Base-by-base conservation (phyloP, 2,797 vertebrate genomes). In the Aselliscus stoliczkanus region DNA sequence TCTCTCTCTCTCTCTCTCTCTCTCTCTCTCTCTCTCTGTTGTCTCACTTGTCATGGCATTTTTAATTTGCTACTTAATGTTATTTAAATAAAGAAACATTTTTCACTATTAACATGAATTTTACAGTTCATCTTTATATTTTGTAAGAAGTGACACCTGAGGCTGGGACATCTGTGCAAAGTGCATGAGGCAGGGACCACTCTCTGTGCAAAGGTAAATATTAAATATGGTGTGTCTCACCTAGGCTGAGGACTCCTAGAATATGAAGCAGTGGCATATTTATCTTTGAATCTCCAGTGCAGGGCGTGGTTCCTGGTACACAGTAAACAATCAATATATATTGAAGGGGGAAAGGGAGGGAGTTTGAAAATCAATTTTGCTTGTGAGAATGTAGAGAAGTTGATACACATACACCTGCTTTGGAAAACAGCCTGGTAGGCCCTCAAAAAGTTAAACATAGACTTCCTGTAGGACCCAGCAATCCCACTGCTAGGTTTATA, bases 1-100 rank as follows among this genome's bases (percentile, higher is more conserved):
- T 90, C 21, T 92, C 42, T 69, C 29, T 77, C 44, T 76, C 62
- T 67, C 27, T 69, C 18, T 82, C n/a, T 34, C 31, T 84, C 14
- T 80, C 54, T 90, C 17, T 67, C 54, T 60, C 27, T 76, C 18
- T 86, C 27, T 50, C 37, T 88, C 20, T 84, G 54, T 93, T n/a
- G n/a, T n/a, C n/a, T n/a, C n/a, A 44, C 31, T 84, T 90, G 6
- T 56, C 29, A 62, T 14, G 47, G 52, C 29, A 23, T 67, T 64
- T 65, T 79, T 44, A 37, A 73, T 84, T 92, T 97, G 80, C 76
- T 92, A 67, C 62, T 91, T 80, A 58, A 70, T 88, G 62, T 72
- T 76, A 92, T 76, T 83, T 82, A 96, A 90, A 18, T 64, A 50
- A 44, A 82, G 56, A 77, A 88, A 72, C 85, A 14, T 2, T 64